Conservation (phyloP, 1,140 invertebrate genomes). For the Drosophila willistoni region DNA sequence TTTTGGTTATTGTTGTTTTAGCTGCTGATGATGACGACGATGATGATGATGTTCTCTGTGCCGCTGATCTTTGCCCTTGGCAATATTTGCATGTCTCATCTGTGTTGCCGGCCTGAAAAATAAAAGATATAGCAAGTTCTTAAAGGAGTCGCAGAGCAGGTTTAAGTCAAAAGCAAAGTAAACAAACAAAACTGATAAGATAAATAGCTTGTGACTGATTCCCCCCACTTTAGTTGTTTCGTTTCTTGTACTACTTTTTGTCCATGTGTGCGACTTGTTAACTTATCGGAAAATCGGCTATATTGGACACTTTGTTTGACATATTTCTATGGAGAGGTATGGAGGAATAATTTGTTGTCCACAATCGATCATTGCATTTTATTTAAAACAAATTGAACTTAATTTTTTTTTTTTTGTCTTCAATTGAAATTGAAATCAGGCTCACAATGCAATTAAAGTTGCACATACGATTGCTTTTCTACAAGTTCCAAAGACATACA, state of each 20-base stretch:
- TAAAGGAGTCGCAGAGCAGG: constrained; percentile 16
- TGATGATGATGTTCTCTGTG: constrained; percentile 33
- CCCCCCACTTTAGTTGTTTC: constrained; percentile 6
- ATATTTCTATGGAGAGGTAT: constrained; percentile 29
- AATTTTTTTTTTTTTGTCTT: constrained; percentile 33
- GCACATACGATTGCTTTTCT: background rate
- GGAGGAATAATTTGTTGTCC: constrained; percentile 7
- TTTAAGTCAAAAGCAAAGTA: constrained; percentile 14
- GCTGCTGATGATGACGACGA: constrained; percentile 50
- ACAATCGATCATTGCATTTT: constrained; percentile 32
- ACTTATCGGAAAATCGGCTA: constrained; percentile 32
- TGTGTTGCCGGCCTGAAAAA: constrained; percentile 42
- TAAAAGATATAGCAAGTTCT: constrained; percentile 16
- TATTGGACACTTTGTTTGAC: constrained; percentile 35
- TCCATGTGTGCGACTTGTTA: background rate
- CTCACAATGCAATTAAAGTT: constrained; percentile 36
- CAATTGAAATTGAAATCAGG: constrained; percentile 44
- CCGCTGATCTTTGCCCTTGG: constrained; percentile 62
- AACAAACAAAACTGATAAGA: constrained; percentile 54
- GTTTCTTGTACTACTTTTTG: background rate
- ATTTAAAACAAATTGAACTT: constrained; percentile 46
- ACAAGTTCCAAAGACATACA: background rate
- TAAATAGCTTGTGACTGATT: constrained; percentile 44
- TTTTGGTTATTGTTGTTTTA: constrained; percentile 43
- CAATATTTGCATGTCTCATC: constrained; percentile 74